Conservation (phyloP, 2,113 vertebrate genomes). For the Rissa tridactyla region DNA sequence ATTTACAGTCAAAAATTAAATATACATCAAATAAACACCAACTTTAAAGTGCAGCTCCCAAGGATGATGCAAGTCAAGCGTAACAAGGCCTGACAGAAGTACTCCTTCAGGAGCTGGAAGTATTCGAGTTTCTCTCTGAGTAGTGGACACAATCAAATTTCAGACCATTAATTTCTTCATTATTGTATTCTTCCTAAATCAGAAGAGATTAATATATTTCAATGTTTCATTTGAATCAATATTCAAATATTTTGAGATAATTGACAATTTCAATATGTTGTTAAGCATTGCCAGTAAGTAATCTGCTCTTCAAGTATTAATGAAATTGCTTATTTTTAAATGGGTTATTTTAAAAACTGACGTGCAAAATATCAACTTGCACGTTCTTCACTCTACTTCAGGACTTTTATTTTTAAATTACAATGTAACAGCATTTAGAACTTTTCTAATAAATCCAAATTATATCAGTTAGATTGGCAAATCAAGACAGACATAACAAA, state of each 20-base stretch:
- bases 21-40: not conserved
- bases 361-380: not conserved
- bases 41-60: not conserved
- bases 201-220: not conserved
- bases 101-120: not conserved
- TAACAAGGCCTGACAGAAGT: not conserved
- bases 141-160: not conserved
- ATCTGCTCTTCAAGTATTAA: not conserved
- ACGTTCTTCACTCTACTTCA: not conserved
- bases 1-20: not conserved
- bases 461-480: not conserved
- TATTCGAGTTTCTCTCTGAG: not conserved
- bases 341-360: not conserved
- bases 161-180: not conserved
- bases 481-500: not conserved
- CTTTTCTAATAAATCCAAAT: not conserved
- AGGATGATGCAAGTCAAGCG: not conserved
- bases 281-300: not conserved
- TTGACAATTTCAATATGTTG: not conserved
- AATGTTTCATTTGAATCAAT: not conserved
- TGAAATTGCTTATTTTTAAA: not conserved
- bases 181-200: not conserved
- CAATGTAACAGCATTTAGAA: not conserved
- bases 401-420: not conserved
- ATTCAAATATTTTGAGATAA: not conserved